Conservation (phyloP, 2,888 invertebrate genomes). For the Marasmarcha lunaedactyla region DNA sequence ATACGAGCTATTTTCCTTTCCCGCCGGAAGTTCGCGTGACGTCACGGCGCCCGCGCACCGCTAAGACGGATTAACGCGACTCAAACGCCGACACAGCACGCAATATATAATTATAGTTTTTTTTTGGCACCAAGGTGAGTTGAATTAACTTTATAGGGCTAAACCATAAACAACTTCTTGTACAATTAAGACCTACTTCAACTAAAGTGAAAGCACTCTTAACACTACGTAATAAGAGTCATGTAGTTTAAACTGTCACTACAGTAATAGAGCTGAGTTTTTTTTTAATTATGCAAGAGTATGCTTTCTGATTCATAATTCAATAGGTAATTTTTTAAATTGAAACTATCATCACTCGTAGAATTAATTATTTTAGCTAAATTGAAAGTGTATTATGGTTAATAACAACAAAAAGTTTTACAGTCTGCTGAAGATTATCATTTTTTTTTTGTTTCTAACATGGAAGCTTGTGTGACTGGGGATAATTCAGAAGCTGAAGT, state of each 20-base stretch:
- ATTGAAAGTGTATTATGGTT: neutral
- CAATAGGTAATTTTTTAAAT: neutral
- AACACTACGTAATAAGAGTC: no score
- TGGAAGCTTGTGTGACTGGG: neutral
- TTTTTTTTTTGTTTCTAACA: neutral
- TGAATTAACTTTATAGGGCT: slow-evolving; percentile 13
- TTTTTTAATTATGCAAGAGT: no score
- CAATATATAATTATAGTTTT: slow-evolving; percentile 21
- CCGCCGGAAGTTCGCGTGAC: slow-evolving; percentile 37
- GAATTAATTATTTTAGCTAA: neutral
- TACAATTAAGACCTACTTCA: no score
- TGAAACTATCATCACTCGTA: slow-evolving; percentile 1
- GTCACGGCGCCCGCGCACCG: slow-evolving; percentile 31
- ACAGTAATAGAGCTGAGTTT: no score
- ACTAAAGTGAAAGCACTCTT: no score
- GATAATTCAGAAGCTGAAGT: no score
- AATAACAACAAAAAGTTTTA: neutral
- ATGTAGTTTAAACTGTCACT: no score
- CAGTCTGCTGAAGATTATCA: slow-evolving; percentile 1
- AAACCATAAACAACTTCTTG: no score
- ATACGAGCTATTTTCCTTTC: slow-evolving; percentile 10
- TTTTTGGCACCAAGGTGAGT: slow-evolving; percentile 22
- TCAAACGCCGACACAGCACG: slow-evolving; percentile 31
- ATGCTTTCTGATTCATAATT: neutral
- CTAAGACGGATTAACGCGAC: slow-evolving; percentile 32